A percentile compares a stretch with the other conserved stretches of the same genome.
Conservation (phyloP, 1,140 invertebrate genomes). For the Drosophila virilis region DNA sequence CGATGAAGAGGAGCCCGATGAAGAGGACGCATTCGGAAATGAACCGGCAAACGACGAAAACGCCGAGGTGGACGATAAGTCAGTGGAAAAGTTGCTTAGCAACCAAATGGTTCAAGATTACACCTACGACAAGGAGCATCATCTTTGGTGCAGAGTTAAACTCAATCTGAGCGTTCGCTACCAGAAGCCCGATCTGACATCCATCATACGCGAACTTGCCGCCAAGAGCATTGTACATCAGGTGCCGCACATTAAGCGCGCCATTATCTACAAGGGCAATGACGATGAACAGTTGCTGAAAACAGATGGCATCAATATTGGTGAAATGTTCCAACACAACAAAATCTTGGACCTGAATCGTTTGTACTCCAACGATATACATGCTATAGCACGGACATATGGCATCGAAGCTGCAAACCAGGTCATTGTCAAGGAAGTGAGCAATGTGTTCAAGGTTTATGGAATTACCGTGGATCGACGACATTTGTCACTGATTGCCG, state of each 20-base stretch:
- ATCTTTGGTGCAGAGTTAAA: slow-evolving; percentile 91
- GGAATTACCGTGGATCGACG: slow-evolving; percentile 97
- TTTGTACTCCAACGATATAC: slow-evolving; percentile 97
- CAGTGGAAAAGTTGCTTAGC: slow-evolving; percentile 84
- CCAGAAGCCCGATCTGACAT: slow-evolving; percentile 90
- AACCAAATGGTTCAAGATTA: slow-evolving; percentile 86
- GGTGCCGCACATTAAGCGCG: slow-evolving; percentile 92
- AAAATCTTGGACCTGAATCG: slow-evolving; percentile 93
- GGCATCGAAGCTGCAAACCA: slow-evolving; percentile 98
- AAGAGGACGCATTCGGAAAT: slow-evolving; percentile 87
- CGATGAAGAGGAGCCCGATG: slow-evolving; percentile 90
- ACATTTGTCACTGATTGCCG: slow-evolving; percentile 96
- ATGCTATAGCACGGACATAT: slow-evolving; percentile 94
- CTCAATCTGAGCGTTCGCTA: slow-evolving; percentile 88
- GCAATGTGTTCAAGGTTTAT: slow-evolving; percentile 97
- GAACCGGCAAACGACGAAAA: slow-evolving; percentile 85
- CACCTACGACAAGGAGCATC: slow-evolving; percentile 89
- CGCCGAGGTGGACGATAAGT: slow-evolving; percentile 85
- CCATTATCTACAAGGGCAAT: slow-evolving; percentile 90
- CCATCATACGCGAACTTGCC: slow-evolving; percentile 91
- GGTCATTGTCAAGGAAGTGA: slow-evolving; percentile 95
- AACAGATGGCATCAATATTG: slow-evolving; percentile 97
- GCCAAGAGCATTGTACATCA: slow-evolving; percentile 91
- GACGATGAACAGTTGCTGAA: slow-evolving; percentile 89
- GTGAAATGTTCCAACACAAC: slow-evolving; percentile 93